Evolutionary conservation across 1,140 invertebrate genomes (phyloP).

Genomic region (Cyrtorhinus lividipennis): DNA sequence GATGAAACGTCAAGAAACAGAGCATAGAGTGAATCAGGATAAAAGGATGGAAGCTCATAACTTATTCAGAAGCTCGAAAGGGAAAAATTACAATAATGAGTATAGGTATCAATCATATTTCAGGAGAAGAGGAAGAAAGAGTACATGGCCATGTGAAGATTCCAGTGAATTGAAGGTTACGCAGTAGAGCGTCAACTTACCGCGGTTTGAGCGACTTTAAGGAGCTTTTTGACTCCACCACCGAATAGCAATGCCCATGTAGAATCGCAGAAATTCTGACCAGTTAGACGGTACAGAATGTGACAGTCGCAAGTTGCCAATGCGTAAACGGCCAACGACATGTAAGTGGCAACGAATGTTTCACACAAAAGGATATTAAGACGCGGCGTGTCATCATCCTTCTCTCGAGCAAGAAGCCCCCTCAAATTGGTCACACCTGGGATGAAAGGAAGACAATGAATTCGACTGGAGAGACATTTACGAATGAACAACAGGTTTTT

Average conservation of each 20-base stretch:
- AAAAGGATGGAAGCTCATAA: too few species aligned
- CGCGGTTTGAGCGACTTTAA: slow-evolving; percentile 48
- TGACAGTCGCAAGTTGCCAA: slow-evolving; percentile 88
- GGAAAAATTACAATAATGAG: too few species aligned
- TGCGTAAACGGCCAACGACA: slow-evolving; percentile 84
- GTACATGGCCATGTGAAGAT: too few species aligned
- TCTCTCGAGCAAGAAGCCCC: slow-evolving; percentile 75
- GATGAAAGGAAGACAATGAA: slow-evolving; percentile 1
- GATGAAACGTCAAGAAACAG: too few species aligned
- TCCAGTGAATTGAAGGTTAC: too few species aligned
- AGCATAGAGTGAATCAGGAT: too few species aligned
- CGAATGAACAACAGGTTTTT: too few species aligned
- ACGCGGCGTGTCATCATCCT: slow-evolving; percentile 91
- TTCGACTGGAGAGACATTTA: neutral
- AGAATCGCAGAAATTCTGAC: slow-evolving; percentile 58
- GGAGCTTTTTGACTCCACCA: slow-evolving; percentile 80
- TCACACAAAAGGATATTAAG: slow-evolving; percentile 84
- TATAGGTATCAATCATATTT: too few species aligned
- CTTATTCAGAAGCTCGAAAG: too few species aligned
- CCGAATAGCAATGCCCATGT: slow-evolving; percentile 85
- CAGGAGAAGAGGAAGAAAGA: too few species aligned
- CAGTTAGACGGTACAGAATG: slow-evolving; percentile 74
- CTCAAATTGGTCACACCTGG: slow-evolving; percentile 75
- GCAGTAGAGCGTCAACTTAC: too few species aligned
- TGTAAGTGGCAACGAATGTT: slow-evolving; percentile 80